phyloP scores from a whole-genome alignment of 2,797 vertebrate genomes.

The Cetoscarus ocellatus region DNA sequence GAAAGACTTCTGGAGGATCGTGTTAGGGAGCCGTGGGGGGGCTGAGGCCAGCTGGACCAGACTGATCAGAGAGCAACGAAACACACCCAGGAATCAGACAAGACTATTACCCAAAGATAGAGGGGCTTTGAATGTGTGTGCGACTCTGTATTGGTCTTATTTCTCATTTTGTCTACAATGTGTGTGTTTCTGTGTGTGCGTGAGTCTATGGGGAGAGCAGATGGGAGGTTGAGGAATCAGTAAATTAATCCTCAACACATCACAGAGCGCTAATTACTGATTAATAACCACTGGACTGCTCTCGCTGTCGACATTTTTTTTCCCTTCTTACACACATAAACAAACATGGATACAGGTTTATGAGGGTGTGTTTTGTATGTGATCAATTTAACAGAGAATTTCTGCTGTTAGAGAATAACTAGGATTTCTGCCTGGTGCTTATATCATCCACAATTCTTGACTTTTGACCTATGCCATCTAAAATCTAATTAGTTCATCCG shows the following conservation, averaged over 20 bases:
- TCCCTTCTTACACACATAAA: constrained; percentile 5
- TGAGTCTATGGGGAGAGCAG: constrained; percentile 57
- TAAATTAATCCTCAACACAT: constrained; percentile 78
- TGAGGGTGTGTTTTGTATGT: not conserved
- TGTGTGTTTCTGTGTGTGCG: constrained; percentile 27
- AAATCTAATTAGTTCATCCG: too few relatives aligned
- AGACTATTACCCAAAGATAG: constrained; percentile 65
- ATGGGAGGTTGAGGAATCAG: constrained; percentile 71
- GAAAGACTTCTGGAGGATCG: constrained; percentile 57
- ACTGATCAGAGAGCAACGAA: constrained; percentile 66
- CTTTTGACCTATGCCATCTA: too few relatives aligned
- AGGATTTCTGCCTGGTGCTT: too few relatives aligned
- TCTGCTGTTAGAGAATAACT: too few relatives aligned
- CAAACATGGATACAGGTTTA: not conserved
- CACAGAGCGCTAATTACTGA: constrained; percentile 75
- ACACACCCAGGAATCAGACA: constrained; percentile 70
- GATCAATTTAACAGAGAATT: too few relatives aligned
- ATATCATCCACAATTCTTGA: too few relatives aligned
- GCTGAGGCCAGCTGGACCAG: constrained; percentile 62
- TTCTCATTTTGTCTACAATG: constrained; percentile 30
- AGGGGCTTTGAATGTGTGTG: constrained; percentile 27
- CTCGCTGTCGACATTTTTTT: constrained; percentile 22
- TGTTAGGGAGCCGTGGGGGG: constrained; percentile 57
- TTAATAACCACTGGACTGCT: constrained; percentile 74
- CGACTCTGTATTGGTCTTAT: constrained; percentile 6